Percentiles rank a stretch among this genome's conserved stretches.
These are phyloP conservation scores for Exocentrus adspersus DNA, from an alignment of 2,888 invertebrate species.

Conservation along the genomic window DNA sequence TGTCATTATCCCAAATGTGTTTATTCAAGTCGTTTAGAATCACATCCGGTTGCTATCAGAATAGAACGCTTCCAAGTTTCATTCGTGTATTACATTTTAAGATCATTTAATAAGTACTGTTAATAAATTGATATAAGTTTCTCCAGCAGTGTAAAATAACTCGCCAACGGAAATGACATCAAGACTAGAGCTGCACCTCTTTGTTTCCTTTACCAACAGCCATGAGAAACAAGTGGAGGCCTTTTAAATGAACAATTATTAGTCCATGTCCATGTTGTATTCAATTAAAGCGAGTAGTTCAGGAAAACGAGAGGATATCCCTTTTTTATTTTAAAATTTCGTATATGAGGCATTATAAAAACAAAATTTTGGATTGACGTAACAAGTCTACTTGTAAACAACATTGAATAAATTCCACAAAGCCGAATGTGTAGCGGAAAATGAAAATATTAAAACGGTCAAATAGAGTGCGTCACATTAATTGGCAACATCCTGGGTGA, in stretches of 20 bases:
- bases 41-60: constrained; percentile 1
- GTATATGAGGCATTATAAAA: too few species aligned
- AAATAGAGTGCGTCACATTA: constrained; percentile 47
- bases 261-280: too few species aligned
- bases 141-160: background rate
- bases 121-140: background rate
- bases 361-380: too few species aligned
- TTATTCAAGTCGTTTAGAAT: constrained; percentile 3
- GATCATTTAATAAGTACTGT: too few species aligned
- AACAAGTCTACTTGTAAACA: too few species aligned
- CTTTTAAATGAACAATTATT: too few species aligned
- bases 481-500: constrained; percentile 49
- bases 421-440: constrained; percentile 30
- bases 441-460: constrained; percentile 45
- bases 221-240: background rate
- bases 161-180: background rate
- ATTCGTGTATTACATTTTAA: background rate
- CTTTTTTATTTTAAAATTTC: too few species aligned
- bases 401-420: constrained; percentile 14
- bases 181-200: background rate
- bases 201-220: background rate
- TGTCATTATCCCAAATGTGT: constrained; percentile 1
- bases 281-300: too few species aligned
- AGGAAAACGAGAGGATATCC: too few species aligned
- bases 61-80: background rate